Base-by-base conservation (phyloP, 92 coral and sea anemone species). In the Heteractis magnifica region DNA sequence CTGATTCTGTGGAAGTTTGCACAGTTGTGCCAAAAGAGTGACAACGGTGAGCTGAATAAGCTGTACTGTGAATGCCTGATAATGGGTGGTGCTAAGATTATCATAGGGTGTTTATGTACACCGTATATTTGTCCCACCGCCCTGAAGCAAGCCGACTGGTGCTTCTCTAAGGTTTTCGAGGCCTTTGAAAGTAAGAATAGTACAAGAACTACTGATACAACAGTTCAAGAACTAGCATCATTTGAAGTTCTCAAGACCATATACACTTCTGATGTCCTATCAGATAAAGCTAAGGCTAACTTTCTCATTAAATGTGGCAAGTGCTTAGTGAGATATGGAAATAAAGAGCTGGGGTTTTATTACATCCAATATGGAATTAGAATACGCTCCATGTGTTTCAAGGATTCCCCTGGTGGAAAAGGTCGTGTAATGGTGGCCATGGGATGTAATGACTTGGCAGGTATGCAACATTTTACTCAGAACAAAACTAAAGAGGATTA, bases 361-460 rank as follows among this genome's bases (percentile, higher is more conserved):
- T 60, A 8, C 21, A 55, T 85, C 72, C 20, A 0, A 10, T 51
- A 79, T 18, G 88, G 78, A 10, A 71, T 16, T 5, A 53, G 59
- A 3, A 44, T 79, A 10, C 56, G 88, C 21, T n/a, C 70, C 6
- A 4, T 8, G 15, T 44, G 19, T 16, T 71, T 3, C 11, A 79
- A 85, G 84, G 16, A 52, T 10, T 72, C 83, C 3, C 41, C 21
- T 0, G 21, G 18, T n/a, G 41, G n/a, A 44, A 56, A 56, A 16
- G 56, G 56, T 51, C 60, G 13, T 16, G 84, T 79, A 51, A 71
- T 85, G 88, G 41, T 85, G 59, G 84, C 88, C 9, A 55, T 49
- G 34, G 60, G 79, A 26, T 72, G 68, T 79, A 55, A 71, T 34
- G 83, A 85, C 51, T 56, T 85, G 13, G 88, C 88, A 85, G 76